Base-by-base conservation (phyloP, 1,140 invertebrate species). In the Teleopsis dalmanni region DNA sequence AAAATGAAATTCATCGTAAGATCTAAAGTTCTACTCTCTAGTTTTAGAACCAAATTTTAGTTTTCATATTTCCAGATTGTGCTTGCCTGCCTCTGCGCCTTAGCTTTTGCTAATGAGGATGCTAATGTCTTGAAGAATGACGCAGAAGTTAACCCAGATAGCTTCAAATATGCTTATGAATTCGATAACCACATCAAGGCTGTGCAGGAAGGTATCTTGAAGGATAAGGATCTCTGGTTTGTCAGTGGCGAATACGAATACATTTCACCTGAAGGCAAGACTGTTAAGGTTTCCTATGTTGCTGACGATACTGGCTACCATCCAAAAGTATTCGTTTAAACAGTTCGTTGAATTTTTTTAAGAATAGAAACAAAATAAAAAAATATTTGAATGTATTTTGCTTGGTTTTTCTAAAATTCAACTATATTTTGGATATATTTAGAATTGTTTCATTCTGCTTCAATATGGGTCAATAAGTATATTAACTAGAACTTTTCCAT, bases 301-400 rank as follows among this genome's bases (percentile, higher is more conserved):
- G 85, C 85, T 33, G 84, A 86, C 57, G 81, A 85, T 55, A 82
- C 82, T 53, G 82, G 81, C 34, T 83, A 81, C 65, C 78, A 77
- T n/a, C n/a, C n/a, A n/a, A n/a, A n/a, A n/a, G n/a, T n/a, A n/a
- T n/a, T n/a, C n/a, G n/a, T n/a, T n/a, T n/a, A n/a, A n/a, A n/a
- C n/a, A n/a, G n/a, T n/a, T n/a, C n/a, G n/a, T n/a, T n/a, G n/a
- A n/a, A n/a, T n/a, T n/a, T n/a, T n/a, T n/a, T n/a, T n/a, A n/a
- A n/a, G n/a, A n/a, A n/a, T n/a, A n/a, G n/a, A n/a, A n/a, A n/a
- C n/a, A n/a, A n/a, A n/a, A n/a, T n/a, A n/a, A n/a, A n/a, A n/a
- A n/a, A n/a, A n/a, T n/a, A n/a, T n/a, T n/a, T n/a, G n/a, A n/a
- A n/a, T n/a, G n/a, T n/a, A n/a, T n/a, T n/a, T n/a, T n/a, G n/a